Evolutionary conservation across 2,113 vertebrate species (phyloP).

Genomic region (Oryzias curvinotus): DNA sequence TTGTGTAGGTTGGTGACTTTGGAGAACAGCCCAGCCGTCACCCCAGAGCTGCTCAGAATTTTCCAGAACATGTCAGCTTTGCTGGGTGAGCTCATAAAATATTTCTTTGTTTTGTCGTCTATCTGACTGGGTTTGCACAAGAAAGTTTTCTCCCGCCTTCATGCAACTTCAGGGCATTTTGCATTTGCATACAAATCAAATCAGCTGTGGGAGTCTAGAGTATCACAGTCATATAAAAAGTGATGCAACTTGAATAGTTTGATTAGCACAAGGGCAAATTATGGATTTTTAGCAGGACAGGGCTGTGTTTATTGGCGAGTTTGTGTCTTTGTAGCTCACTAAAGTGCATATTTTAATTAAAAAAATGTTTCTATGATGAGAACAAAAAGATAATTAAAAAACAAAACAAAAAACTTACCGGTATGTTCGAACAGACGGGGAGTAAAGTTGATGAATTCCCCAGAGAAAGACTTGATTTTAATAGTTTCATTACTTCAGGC

Average conservation of each 20-base stretch:
- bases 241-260: not conserved
- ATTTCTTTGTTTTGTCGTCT: slow-evolving; percentile 14
- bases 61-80: slow-evolving; percentile 97
- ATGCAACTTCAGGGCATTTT: slow-evolving; percentile 3
- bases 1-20: slow-evolving; percentile 91
- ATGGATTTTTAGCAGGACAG: not conserved
- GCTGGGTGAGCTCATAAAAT: slow-evolving; percentile 81
- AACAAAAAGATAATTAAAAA: not conserved
- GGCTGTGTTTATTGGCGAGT: not conserved
- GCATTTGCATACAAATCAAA: slow-evolving; percentile 22
- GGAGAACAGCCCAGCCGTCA: slow-evolving; percentile 91
- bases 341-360: not conserved
- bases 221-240: slow-evolving; percentile 13
- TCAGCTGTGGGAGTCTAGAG: not conserved
- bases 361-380: not conserved
- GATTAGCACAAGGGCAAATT: not conserved
- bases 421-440: not conserved
- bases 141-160: not conserved
- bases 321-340: not conserved
- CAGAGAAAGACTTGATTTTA: slow-evolving; percentile 10
- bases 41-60: slow-evolving; percentile 89
- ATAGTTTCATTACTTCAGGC: slow-evolving; percentile 19
- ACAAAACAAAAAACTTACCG: not conserved
- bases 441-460: slow-evolving; percentile 24
- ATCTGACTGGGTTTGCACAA: not conserved